Evolutionary conservation across 2,888 invertebrate genomes (phyloP).

Genomic region (Cosmorhoe ocellata): DNA sequence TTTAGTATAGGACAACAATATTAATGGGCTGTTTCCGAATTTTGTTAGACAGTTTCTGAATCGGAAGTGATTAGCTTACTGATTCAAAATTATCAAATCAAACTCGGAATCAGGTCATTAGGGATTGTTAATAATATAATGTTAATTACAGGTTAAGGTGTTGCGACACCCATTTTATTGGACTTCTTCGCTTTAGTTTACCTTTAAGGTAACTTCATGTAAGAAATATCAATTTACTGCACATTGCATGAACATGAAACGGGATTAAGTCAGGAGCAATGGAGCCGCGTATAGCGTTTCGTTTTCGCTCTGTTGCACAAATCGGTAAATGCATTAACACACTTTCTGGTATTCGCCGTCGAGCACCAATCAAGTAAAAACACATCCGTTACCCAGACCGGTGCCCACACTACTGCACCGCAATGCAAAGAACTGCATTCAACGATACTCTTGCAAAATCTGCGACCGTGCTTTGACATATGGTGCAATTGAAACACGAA

Average conservation of each 20-base stretch:
- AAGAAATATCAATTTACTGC: neutral
- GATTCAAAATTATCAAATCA: too few relatives aligned
- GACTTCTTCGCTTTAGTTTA: too few relatives aligned
- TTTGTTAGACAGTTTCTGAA: too few relatives aligned
- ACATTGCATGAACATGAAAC: conserved; percentile 35
- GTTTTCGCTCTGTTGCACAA: conserved; percentile 66
- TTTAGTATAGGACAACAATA: too few relatives aligned
- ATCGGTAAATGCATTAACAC: conserved; percentile 67
- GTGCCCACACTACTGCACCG: conserved; percentile 26
- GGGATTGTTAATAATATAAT: too few relatives aligned
- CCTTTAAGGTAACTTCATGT: too few relatives aligned
- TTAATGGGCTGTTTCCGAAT: too few relatives aligned
- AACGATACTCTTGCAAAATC: conserved; percentile 29
- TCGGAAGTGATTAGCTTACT: too few relatives aligned
- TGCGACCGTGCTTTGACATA: conserved; percentile 26
- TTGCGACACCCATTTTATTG: too few relatives aligned
- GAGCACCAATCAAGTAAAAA: conserved; percentile 62
- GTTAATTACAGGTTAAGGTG: too few relatives aligned
- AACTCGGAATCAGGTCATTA: too few relatives aligned
- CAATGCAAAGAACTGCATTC: conserved; percentile 24
- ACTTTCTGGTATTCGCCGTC: conserved; percentile 62
- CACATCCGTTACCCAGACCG: conserved; percentile 61
- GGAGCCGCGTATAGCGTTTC: conserved; percentile 53
- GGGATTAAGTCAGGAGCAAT: conserved; percentile 58
- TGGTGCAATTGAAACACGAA: conserved; percentile 30